Evolutionary conservation across 1,140 invertebrate species (phyloP), one percentile per base, ranked within the genome.

Genomic region (Drosophila kepulauana): DNA sequence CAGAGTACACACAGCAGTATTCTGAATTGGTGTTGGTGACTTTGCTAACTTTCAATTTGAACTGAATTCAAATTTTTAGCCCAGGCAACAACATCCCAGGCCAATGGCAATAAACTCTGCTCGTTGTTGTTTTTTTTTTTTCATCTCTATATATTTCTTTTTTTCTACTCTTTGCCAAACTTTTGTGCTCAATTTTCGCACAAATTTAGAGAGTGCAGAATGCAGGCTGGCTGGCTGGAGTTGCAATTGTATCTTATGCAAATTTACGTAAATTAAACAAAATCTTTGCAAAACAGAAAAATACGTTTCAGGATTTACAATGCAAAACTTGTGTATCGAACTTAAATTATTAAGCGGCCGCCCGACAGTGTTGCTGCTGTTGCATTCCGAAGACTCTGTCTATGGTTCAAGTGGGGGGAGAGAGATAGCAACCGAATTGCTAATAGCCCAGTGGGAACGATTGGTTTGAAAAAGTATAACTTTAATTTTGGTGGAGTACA

Each of bases 221-320:
- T 38, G 49, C 54, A 57, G 49, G 62, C 7, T n/a, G 33, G 20
- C 10, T 28, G 28, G 49, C 10, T 6, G 30, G 38, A 30, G 41
- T 30, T 20, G 65, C 77, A 89, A 89, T 88, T 88, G 84, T 88
- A 89, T 88, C 84, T 89, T 88, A 88, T 88, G 85, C 81, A 89
- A 89, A 89, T 89, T 90, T 90, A 72, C 85, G 72, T 81, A 86
- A 89, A 90, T 89, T 89, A 89, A 89, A 86, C 86, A 85, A 89
- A 89, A 89, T 89, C 85, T 89, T 85, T 66, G 71, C 11, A 58
- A 85, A 89, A 85, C 81, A 79, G 86, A 90, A 89, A 89, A 89
- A 90, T 90, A 89, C 90, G 86, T 89, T 85, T 70, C 57, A 25
- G 30, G 57, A 58, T 74, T 69, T 86, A 81, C 80, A 77, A 72